A percentile compares a stretch with the other conserved stretches of the same genome.
These are phyloP conservation scores for Myiopsitta monachus DNA, from an alignment of 2,113 vertebrate genomes.

Conservation along the genomic window DNA sequence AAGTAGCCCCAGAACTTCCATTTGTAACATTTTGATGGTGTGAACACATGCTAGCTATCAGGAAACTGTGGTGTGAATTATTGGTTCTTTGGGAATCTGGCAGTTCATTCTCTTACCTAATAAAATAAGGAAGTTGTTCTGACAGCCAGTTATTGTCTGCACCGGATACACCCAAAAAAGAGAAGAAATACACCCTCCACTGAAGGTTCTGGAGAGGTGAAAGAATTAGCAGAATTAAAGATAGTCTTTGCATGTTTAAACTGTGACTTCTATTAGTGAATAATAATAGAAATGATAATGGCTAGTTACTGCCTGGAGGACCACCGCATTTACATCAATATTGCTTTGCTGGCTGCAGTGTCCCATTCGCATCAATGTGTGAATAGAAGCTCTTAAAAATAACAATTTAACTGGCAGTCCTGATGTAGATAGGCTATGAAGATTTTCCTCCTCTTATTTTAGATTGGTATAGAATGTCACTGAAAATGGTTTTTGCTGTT, in stretches of 20 bases:
- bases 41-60: background rate
- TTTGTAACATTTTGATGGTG: background rate
- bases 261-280: background rate
- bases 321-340: background rate
- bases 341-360: background rate
- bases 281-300: background rate
- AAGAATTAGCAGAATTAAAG: background rate
- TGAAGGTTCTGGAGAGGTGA: background rate
- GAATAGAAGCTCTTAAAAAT: background rate
- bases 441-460: background rate
- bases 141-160: background rate
- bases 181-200: background rate
- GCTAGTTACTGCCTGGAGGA: background rate
- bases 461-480: background rate
- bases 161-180: background rate
- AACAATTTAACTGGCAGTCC: background rate
- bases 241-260: background rate
- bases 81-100: background rate
- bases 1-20: background rate
- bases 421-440: background rate
- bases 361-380: background rate
- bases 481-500: background rate
- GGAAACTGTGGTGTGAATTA: background rate
- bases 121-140: background rate
- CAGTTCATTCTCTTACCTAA: background rate